Base-by-base conservation (phyloP, 2,888 invertebrate species). In the Apotomis betuletana region DNA sequence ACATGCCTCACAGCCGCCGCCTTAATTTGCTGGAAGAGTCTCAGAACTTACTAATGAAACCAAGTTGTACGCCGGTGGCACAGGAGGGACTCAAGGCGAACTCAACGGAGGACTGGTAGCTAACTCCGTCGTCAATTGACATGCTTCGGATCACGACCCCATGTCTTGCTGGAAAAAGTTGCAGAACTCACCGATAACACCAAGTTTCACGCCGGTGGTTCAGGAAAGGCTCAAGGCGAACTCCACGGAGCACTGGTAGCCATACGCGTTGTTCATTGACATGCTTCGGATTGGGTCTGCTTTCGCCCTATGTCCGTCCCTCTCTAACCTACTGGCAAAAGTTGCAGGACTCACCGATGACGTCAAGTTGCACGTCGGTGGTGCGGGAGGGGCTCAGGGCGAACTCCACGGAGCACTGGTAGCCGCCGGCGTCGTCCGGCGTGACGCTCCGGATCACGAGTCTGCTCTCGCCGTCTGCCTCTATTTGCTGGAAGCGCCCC, bases 321-420 rank as follows among this genome's bases (percentile, higher is more conserved):
- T 27, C 27, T 27, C 27, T 27, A 27, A 27, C 27, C 27, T 27
- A 2, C 27, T 27, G 27, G 27, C 27, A 27, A 27, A 27, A 27
- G 27, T 27, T 49, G 3, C 13, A 36, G 10, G 5, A 75, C 75
- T 68, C 51, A 77, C 77, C 75, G 27, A 76, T 76, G 54, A 93
- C 86, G 51, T 78, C 80, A 1, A 93, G 85, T 74, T 86, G 80
- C 51, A 89, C 79, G 64, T 83, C 85, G 0, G 92, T 93, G 73
- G 88, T 91, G 67, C 85, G 85, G 1, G 90, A 81, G 0, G 90
- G 92, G 74, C 92, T 90, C 41, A 84, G 79, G 1, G 84, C 85
- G 77, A 92, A 92, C 77, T 92, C 90, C 8, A 88, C 91, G 51
- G 86, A 79, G 78, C 93, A 93, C 54, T 83, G 85, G 79, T 93